phyloP scores from a whole-genome alignment of 2,888 invertebrate genomes.

The Saturnia japonica region DNA sequence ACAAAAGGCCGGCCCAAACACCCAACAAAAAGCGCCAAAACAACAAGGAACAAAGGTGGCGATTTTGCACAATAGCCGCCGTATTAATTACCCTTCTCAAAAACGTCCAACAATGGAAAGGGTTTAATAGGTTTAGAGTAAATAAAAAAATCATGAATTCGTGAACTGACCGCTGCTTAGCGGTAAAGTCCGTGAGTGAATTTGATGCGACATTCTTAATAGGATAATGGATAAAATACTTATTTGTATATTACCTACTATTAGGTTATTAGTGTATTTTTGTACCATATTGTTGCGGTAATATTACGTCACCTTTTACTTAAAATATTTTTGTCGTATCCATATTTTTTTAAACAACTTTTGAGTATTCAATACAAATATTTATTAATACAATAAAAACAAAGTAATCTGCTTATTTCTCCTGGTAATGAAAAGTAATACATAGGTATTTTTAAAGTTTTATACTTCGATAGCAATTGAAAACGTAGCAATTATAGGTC shows the following conservation, averaged over 20 bases:
- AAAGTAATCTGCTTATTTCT: too few species aligned
- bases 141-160: conserved; percentile 70
- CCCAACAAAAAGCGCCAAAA: conserved; percentile 60
- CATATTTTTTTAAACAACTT: too few species aligned
- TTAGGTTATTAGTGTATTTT: neutral
- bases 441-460: too few species aligned
- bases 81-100: conserved; percentile 78
- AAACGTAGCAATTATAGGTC: too few species aligned
- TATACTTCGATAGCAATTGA: too few species aligned
- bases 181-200: conserved; percentile 33
- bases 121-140: conserved; percentile 79
- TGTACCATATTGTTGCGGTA: neutral
- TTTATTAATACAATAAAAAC: too few species aligned
- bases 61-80: conserved; percentile 72
- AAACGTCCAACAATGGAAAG: conserved; percentile 63
- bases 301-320: neutral
- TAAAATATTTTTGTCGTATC: neutral
- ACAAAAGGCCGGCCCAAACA: conserved; percentile 57
- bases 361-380: too few species aligned
- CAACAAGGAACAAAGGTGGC: conserved; percentile 65
- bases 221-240: neutral
- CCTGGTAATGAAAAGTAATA: too few species aligned
- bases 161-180: conserved; percentile 68
- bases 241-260: neutral
- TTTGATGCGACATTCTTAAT: conserved; percentile 64